Base-by-base conservation (phyloP, 2,888 invertebrate species). In the Zygaena filipendulae region DNA sequence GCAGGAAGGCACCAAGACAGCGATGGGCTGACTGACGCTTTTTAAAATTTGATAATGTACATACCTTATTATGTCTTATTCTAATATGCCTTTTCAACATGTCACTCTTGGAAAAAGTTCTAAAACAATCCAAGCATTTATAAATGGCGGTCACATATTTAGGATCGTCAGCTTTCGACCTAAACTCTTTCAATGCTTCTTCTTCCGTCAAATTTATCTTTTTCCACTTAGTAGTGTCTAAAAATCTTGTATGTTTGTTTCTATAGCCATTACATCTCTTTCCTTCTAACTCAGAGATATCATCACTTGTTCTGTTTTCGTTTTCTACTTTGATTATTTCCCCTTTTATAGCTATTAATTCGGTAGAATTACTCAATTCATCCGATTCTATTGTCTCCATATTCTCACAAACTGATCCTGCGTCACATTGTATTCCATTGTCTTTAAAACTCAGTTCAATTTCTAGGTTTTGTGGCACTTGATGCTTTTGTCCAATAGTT, bases 91-190 rank as follows among this genome's bases (percentile, higher is more conserved):
- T 27, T 8, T 5, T 25, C 28, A 34, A 27, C 2, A 34, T 34
- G 20, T 34, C 34, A 11, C 27, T 27, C 16, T 28, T 34, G 3
- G 34, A 31, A 18, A 34, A 34, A n/a, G 25, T 22, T 18, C 30
- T 33, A 8, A 23, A 33, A 13, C 33, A 33, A 7, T 29, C 30
- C 6, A 27, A 25, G 18, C 33, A 33, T 9, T 30, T 18, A 22
- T 33, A 33, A 8, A 21, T 25, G 3, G 30, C 27, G 8, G 26
- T 29, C 4, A 30, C 24, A 16, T 33, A 33, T 12, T 33, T 33
- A 1, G 23, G 27, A 27, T 30, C 25, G 2, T 9, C 11, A 3
- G 33, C 33, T 22, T 24, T 29, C 13, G 25, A 25, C 11, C 29
- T 16, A 16, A 33, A 33, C 9, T 33, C 33, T 26, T 11, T 33